Evolutionary conservation across 2,113 vertebrate species (phyloP), one percentile per base, ranked within the genome.

Genomic region (Neogobius melanostomus): DNA sequence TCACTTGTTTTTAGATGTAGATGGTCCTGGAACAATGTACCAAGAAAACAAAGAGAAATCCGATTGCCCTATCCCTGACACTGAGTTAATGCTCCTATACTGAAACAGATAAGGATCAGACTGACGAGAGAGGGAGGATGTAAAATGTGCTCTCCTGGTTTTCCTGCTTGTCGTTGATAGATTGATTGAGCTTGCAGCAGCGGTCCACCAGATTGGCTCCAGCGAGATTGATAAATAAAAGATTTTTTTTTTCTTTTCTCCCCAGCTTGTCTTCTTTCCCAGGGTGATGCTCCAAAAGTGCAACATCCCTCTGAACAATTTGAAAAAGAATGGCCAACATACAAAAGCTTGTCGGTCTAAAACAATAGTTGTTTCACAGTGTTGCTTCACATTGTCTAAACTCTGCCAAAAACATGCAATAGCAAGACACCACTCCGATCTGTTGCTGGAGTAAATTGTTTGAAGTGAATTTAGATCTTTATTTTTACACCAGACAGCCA

Each of bases 101-200:
- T 14, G 11, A 60, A 44, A 77, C 48, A 78, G 87, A 93, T 91
- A 87, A 87, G 87, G 74, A 84, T 75, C 67, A 7, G 11, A 72
- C 67, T 71, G 71, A 77, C 70, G 77, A 72, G 68, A 71, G 48
- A 11, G 72, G 69, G 71, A 71, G 49, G 71, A 79, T 67, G 84
- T 83, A 79, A 70, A 74, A 76, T 85, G 80, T 86, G 86, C 88
- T 91, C 79, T 77, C 68, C 54, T 68, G 71, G 71, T 86, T 82
- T 82, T 77, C 81, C 81, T 72, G 67, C 72, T 65, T 88, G 91
- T 92, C 86, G 64, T 77, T 90, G 91, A 92, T 80, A 74, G 90
- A 93, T 92, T 89, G 85, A 89, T 82, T 6, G 12, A 72, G 82
- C 67, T 76, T 66, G 9, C 71, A 71, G 71, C 66, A 21, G 68